These are phyloP conservation scores for Antheraea pernyi DNA, from an alignment of 1,140 invertebrate genomes.

Conservation along the genomic window DNA sequence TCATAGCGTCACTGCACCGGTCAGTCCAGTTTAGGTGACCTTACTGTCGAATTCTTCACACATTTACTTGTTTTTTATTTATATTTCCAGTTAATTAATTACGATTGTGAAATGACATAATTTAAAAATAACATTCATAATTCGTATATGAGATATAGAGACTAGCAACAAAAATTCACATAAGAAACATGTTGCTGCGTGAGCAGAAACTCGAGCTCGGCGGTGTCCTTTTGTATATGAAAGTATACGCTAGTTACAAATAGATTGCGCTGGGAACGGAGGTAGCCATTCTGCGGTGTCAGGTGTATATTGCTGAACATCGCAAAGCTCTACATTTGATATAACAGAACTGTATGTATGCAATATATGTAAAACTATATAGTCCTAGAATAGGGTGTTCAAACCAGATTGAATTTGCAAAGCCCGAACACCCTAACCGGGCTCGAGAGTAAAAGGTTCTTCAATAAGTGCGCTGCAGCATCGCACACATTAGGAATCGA, in stretches of 20 bases:
- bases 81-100: background rate
- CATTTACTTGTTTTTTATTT: background rate
- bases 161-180: too few relatives aligned
- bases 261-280: background rate
- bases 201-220: background rate
- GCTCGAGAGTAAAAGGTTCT: background rate
- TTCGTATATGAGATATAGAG: background rate
- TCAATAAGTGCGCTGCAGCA: background rate
- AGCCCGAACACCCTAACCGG: background rate
- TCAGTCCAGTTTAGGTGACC: constrained; percentile 8
- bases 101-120: background rate
- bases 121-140: too few relatives aligned
- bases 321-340: background rate
- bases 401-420: background rate
- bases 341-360: background rate
- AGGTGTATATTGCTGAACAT: background rate
- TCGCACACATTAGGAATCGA: background rate
- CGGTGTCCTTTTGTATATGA: too few relatives aligned
- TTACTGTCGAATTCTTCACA: constrained; percentile 1
- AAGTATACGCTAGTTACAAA: background rate
- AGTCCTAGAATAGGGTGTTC: too few relatives aligned
- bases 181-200: background rate
- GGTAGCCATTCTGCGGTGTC: background rate
- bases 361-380: background rate
- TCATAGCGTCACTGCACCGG: background rate